Conservation (phyloP, 1,140 invertebrate species). For the Platyura marginata region DNA sequence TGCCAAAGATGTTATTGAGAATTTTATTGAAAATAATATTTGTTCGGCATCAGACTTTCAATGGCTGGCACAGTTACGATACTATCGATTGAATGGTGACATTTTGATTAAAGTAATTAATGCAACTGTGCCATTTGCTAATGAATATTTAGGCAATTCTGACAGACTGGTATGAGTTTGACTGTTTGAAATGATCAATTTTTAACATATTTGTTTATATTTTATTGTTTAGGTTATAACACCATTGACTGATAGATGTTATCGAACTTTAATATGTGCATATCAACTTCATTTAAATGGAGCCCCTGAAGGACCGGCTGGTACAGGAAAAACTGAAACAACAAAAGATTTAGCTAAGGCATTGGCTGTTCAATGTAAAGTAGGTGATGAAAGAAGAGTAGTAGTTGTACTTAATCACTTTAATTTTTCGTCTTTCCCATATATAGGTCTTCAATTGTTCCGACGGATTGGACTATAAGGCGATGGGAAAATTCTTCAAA, state of each 20-base stretch:
- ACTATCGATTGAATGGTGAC: conserved; percentile 72
- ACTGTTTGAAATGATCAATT: too few species aligned
- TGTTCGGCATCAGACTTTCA: conserved; percentile 64
- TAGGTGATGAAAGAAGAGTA: conserved; percentile 33
- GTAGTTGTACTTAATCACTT: too few species aligned
- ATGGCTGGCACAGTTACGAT: conserved; percentile 79
- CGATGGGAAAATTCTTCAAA: conserved; percentile 83
- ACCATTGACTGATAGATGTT: conserved; percentile 67
- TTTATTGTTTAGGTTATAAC: conserved; percentile 41
- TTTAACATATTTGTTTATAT: too few species aligned
- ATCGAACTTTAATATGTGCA: conserved; percentile 72
- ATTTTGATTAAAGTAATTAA: conserved; percentile 74
- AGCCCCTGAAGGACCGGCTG: conserved; percentile 75
- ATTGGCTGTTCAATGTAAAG: conserved; percentile 78
- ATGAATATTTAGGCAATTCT: conserved; percentile 77
- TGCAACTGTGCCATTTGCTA: conserved; percentile 67
- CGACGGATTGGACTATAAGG: conserved; percentile 82
- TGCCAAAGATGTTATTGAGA: conserved; percentile 68
- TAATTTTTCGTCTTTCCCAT: background rate
- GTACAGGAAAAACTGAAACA: conserved; percentile 80
- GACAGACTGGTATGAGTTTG: conserved; percentile 48
- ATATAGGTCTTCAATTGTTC: conserved; percentile 64
- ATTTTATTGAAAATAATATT: conserved; percentile 49
- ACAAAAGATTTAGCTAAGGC: conserved; percentile 81
- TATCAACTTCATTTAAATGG: conserved; percentile 75